Percentiles rank a stretch among this genome's conserved stretches.
Evolutionary conservation across 2,888 invertebrate genomes (phyloP).

Genomic region (Sympetrum striolatum): DNA sequence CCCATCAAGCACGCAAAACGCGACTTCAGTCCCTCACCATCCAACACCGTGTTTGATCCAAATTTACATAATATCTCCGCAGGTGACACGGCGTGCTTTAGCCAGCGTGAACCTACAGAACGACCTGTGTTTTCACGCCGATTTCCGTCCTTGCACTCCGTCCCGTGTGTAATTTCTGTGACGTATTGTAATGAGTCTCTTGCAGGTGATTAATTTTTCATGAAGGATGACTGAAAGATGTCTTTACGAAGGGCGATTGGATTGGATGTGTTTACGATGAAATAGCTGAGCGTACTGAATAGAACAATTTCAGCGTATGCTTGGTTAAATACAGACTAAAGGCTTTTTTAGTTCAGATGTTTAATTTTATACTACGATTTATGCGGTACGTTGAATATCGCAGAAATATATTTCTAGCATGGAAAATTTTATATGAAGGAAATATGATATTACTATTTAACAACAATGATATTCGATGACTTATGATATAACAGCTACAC

Average conservation of each 20-base stretch:
- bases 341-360: no score
- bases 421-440: no score
- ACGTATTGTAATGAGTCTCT: conserved; percentile 20
- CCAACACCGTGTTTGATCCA: conserved; percentile 13
- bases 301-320: background rate
- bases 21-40: background rate
- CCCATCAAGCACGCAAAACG: conserved; percentile 16
- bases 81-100: background rate
- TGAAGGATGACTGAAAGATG: conserved; percentile 25
- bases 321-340: no score
- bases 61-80: conserved; percentile 32
- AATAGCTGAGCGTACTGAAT: background rate
- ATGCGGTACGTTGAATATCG: no score
- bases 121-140: conserved; percentile 33
- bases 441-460: no score
- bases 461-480: no score
- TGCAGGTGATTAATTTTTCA: conserved; percentile 17
- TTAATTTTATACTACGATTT: no score
- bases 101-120: conserved; percentile 1
- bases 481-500: no score
- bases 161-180: conserved; percentile 27
- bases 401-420: no score
- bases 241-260: background rate
- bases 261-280: background rate
- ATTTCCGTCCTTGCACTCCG: background rate